phyloP scores from a whole-genome alignment of 2,888 invertebrate species.

The Phorcus lineatus region DNA sequence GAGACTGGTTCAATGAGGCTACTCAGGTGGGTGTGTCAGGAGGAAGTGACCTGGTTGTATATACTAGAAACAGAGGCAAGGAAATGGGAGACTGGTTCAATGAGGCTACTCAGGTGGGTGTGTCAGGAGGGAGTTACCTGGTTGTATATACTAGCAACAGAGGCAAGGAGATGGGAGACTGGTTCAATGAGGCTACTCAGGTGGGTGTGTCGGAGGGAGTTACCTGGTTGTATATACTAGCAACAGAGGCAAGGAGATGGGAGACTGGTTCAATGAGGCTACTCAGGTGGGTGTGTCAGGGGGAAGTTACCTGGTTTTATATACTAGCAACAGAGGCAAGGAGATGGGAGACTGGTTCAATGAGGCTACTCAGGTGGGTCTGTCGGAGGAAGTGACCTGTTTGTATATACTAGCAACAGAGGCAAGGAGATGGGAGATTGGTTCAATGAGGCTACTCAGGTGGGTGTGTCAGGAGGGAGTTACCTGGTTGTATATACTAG shows the following conservation, averaged over 20 bases:
- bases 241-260: too few species aligned
- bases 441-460: constrained; percentile 54
- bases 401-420: constrained; percentile 46
- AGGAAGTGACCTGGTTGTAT: too few species aligned
- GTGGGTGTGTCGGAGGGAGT: background rate
- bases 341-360: too few species aligned
- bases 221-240: too few species aligned
- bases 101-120: constrained; percentile 49
- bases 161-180: background rate
- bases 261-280: too few species aligned
- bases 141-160: too few species aligned
- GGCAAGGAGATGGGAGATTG: constrained; percentile 62
- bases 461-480: constrained; percentile 30
- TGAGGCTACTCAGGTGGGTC: too few species aligned
- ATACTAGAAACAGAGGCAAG: too few species aligned
- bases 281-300: too few species aligned
- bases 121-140: too few species aligned
- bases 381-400: constrained; percentile 63
- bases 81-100: constrained; percentile 59
- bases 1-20: background rate
- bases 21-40: background rate
- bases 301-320: background rate
- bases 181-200: background rate
- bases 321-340: too few species aligned
- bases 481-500: too few species aligned